Percentiles rank a stretch among this genome's conserved stretches.
Evolutionary conservation across 92 coral and sea anemone genomes (phyloP).

Genomic region (Umimayanthus chanpuru): DNA sequence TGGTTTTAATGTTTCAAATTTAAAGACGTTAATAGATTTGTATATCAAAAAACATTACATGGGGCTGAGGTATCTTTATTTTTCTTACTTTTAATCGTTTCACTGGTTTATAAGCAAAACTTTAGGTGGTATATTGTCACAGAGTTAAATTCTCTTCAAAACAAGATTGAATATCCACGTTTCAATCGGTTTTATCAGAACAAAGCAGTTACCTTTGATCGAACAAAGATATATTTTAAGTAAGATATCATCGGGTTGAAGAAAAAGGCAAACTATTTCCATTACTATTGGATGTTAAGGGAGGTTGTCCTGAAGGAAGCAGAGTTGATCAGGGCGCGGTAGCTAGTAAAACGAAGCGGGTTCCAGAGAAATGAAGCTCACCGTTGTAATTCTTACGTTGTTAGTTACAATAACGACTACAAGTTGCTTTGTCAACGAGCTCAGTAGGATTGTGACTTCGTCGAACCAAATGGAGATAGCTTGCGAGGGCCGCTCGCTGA

Average conservation of each 20-base stretch:
- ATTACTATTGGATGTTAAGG: background rate
- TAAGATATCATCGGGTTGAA: background rate
- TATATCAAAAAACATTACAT: background rate
- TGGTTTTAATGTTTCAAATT: background rate
- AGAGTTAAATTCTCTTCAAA: background rate
- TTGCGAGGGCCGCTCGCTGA: slow-evolving; percentile 48
- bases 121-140: slow-evolving; percentile 4
- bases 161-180: background rate
- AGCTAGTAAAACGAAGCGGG: background rate
- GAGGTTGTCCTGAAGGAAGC: background rate
- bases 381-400: background rate
- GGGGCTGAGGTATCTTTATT: too few relatives aligned
- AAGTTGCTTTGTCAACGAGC: slow-evolving; percentile 21
- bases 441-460: slow-evolving; percentile 36
- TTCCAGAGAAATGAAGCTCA: background rate
- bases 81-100: background rate
- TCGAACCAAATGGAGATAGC: slow-evolving; percentile 44
- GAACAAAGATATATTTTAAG: background rate
- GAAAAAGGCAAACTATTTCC: background rate
- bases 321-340: background rate
- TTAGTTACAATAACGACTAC: background rate
- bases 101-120: background rate
- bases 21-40: background rate
- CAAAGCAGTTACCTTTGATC: background rate
- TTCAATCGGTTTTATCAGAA: background rate